phyloP scores from a whole-genome alignment of 2,113 vertebrate species.

The Epinephelus fuscoguttatus region DNA sequence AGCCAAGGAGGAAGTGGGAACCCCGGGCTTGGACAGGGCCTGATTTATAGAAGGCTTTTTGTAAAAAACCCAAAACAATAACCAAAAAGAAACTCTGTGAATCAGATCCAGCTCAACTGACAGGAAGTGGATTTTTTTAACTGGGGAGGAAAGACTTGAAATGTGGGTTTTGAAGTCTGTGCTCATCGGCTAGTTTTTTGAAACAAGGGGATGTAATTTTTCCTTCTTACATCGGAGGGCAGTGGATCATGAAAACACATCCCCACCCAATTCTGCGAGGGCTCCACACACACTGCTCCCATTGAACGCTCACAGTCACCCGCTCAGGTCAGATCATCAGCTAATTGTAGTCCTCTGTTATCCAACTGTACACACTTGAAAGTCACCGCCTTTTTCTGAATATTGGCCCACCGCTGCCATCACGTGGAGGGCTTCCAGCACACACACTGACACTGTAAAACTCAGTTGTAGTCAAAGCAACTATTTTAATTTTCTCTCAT shows the following conservation, averaged over 20 bases:
- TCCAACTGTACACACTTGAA: conserved; percentile 47
- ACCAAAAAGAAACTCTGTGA: not conserved
- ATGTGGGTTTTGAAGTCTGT: conserved; percentile 44
- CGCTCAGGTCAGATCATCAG: conserved; percentile 54
- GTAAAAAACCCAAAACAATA: not conserved
- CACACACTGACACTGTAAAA: conserved; percentile 26
- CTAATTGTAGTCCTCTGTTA: conserved; percentile 18
- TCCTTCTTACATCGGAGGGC: conserved; percentile 37
- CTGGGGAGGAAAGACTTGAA: conserved; percentile 10
- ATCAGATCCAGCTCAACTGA: not conserved
- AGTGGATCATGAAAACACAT: conserved; percentile 67
- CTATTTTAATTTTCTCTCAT: not conserved
- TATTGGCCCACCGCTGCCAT: conserved; percentile 55
- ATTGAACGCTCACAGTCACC: conserved; percentile 34
- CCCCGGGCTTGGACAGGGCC: conserved; percentile 79
- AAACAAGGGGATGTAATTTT: conserved; percentile 51
- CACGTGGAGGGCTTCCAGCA: conserved; percentile 62
- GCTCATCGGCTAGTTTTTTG: conserved; percentile 31
- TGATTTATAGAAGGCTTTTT: conserved; percentile 56
- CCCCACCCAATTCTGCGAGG: conserved; percentile 59
- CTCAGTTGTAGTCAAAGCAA: conserved; percentile 18
- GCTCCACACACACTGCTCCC: conserved; percentile 21
- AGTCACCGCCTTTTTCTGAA: conserved; percentile 39
- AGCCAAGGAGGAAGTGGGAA: conserved; percentile 82
- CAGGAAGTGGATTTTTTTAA: not conserved